Evolutionary conservation across 2,113 vertebrate species (phyloP).

Genomic region (Capreolus pygargus): DNA sequence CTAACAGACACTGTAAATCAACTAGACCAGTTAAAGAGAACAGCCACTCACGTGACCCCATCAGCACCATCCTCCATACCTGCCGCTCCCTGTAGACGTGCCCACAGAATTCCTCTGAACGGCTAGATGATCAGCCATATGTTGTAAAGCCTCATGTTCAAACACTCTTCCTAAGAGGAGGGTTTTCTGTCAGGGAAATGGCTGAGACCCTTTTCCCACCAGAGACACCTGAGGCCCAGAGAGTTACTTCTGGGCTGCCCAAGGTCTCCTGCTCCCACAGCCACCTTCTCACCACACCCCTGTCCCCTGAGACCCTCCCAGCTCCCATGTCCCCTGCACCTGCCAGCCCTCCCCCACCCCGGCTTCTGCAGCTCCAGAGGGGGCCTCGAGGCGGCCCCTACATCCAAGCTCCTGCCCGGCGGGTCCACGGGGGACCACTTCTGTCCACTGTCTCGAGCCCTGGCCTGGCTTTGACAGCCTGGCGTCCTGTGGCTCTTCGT

Average conservation of each 20-base stretch:
- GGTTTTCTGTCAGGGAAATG: background rate
- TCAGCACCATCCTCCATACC: background rate
- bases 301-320: background rate
- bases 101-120: too few relatives aligned
- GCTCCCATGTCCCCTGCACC: background rate
- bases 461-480: background rate
- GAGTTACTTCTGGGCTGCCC: accelerated
- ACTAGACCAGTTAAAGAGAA: background rate
- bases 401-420: background rate
- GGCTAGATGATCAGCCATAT: background rate
- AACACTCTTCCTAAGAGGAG: background rate
- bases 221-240: background rate
- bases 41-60: background rate
- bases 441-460: background rate
- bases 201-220: background rate
- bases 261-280: accelerated
- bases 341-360: background rate
- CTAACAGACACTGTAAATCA: background rate
- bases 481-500: background rate
- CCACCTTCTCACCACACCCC: background rate
- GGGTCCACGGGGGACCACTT: accelerated
- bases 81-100: accelerated
- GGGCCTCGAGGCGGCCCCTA: background rate
- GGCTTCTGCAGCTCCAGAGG: background rate
- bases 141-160: accelerated